phyloP scores from a whole-genome alignment of 1,140 invertebrate genomes.

The Ditylenchus dipsaci region DNA sequence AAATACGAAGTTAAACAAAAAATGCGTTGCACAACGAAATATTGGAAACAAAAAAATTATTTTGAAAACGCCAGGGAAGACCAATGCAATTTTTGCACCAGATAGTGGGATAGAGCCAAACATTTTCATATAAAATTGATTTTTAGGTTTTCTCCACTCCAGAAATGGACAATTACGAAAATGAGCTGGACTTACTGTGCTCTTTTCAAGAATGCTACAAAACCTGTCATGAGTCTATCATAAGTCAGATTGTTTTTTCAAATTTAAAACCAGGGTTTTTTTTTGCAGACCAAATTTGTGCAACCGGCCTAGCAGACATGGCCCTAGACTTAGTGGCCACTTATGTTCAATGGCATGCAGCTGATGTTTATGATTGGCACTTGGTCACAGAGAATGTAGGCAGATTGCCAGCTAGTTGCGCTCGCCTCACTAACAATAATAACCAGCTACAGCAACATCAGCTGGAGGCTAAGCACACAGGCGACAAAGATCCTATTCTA shows the following conservation, averaged over 20 bases:
- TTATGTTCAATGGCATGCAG: conserved; percentile 52
- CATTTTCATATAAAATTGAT: too few relatives aligned
- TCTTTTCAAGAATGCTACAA: conserved; percentile 53
- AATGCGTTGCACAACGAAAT: too few relatives aligned
- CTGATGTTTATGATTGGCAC: conserved; percentile 55
- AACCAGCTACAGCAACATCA: background rate
- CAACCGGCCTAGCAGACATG: conserved; percentile 32
- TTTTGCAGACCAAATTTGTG: conserved; percentile 35
- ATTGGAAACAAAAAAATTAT: too few relatives aligned
- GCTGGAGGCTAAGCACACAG: background rate
- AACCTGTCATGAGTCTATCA: conserved; percentile 41
- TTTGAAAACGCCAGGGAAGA: too few relatives aligned
- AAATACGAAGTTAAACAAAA: too few relatives aligned
- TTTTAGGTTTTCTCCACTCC: conserved; percentile 42
- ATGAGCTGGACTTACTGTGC: conserved; percentile 49
- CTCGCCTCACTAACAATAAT: background rate
- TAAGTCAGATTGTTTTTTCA: conserved; percentile 16
- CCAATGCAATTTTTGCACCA: too few relatives aligned
- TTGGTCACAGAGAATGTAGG: conserved; percentile 46
- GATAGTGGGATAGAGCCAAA: too few relatives aligned
- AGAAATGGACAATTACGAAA: conserved; percentile 50
- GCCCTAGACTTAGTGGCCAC: conserved; percentile 45
- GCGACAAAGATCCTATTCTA: background rate
- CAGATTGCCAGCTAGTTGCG: conserved; percentile 48
- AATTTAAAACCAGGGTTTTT: conserved; percentile 2